phyloP scores from a whole-genome alignment of 1,140 invertebrate species.

The Drosophila biarmipes region DNA sequence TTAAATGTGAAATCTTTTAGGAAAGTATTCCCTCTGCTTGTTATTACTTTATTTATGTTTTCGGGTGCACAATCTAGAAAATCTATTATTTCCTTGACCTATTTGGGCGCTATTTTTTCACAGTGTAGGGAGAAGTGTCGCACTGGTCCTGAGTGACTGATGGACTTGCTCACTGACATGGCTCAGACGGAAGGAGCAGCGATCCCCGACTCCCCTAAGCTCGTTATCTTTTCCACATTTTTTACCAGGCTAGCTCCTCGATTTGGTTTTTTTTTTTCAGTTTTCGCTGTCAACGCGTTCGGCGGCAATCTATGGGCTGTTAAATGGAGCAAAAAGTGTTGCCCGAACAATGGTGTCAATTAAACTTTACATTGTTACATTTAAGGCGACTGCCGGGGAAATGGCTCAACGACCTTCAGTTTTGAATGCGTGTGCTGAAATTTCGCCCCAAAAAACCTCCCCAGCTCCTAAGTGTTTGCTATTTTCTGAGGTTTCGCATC shows the following conservation, averaged over 20 bases:
- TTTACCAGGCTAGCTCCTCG: slow-evolving; percentile 23
- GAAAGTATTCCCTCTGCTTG: too few species aligned
- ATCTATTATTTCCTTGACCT: too few species aligned
- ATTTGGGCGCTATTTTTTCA: background rate
- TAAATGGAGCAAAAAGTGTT: slow-evolving; percentile 82
- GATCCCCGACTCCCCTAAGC: slow-evolving; percentile 6
- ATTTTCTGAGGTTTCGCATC: slow-evolving; percentile 29
- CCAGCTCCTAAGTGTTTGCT: slow-evolving; percentile 2
- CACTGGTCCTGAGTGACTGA: slow-evolving; percentile 67
- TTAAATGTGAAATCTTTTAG: too few species aligned
- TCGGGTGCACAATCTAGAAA: too few species aligned
- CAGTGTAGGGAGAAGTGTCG: slow-evolving; percentile 55
- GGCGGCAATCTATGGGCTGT: slow-evolving; percentile 74
- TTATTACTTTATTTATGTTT: too few species aligned
- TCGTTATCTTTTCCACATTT: slow-evolving; percentile 57
- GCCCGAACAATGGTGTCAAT: slow-evolving; percentile 80
- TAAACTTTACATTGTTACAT: slow-evolving; percentile 80
- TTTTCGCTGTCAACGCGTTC: slow-evolving; percentile 62
- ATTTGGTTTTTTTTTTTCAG: slow-evolving; percentile 45
- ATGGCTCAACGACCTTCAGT: slow-evolving; percentile 52
- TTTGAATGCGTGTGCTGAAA: slow-evolving; percentile 60
- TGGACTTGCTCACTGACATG: slow-evolving; percentile 61
- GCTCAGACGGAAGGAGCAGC: slow-evolving; percentile 28
- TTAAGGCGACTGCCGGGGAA: slow-evolving; percentile 31
- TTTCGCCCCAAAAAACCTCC: slow-evolving; percentile 22